Evolutionary conservation across 2,113 vertebrate genomes (phyloP).

Genomic region (Myotis davidii): DNA sequence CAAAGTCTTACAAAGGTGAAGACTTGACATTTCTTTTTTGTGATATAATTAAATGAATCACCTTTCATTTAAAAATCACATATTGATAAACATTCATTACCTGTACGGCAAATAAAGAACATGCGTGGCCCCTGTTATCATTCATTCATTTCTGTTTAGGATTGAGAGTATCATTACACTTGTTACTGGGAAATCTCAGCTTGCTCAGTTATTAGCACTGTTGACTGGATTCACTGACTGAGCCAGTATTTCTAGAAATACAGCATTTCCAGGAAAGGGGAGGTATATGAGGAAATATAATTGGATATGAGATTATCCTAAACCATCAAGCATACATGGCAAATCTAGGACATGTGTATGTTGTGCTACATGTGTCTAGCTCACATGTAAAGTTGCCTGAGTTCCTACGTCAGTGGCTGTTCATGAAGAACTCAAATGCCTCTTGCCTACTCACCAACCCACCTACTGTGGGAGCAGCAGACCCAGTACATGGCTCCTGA

Average conservation of each 20-base stretch:
- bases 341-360: not conserved
- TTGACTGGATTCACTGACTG: not conserved
- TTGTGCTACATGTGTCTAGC: not conserved
- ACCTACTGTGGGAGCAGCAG: not conserved
- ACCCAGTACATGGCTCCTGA: too few species aligned
- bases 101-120: not conserved
- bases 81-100: not conserved
- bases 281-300: not conserved
- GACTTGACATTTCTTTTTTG: not conserved
- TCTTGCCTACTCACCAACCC: not conserved
- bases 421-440: not conserved
- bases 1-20: not conserved
- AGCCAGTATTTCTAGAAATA: not conserved
- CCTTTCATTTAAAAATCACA: not conserved
- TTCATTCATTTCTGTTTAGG: not conserved
- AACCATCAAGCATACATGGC: not conserved
- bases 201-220: not conserved
- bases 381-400: not conserved
- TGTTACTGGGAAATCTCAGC: not conserved
- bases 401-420: not conserved
- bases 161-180: not conserved
- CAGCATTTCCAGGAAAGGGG: not conserved
- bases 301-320: not conserved
- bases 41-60: not conserved
- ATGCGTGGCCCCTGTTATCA: not conserved